Conservation (phyloP, 2,797 vertebrate species). For the Rachycentron canadum region DNA sequence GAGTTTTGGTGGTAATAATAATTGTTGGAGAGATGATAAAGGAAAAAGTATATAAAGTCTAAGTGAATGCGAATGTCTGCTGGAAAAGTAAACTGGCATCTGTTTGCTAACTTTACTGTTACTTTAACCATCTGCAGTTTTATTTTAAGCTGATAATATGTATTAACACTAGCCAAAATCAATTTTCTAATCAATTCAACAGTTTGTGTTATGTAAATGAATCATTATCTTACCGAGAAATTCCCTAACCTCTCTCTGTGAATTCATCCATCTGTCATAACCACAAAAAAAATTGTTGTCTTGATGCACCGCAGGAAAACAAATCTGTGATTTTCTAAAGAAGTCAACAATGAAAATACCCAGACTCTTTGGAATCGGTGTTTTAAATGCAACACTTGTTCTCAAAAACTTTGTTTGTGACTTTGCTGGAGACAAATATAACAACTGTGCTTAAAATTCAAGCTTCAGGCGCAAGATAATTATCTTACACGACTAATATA, state of each 20-base stretch:
- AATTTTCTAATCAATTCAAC: background rate
- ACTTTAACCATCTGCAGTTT: background rate
- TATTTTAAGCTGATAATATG: background rate
- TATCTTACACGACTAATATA: slow-evolving; percentile 41
- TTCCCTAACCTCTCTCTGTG: background rate
- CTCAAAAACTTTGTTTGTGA: slow-evolving; percentile 47
- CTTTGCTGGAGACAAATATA: slow-evolving; percentile 39
- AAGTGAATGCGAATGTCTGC: background rate
- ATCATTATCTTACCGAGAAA: background rate
- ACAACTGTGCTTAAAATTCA: slow-evolving; percentile 57
- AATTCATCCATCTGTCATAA: slow-evolving; percentile 10
- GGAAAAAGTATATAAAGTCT: background rate
- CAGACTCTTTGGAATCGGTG: slow-evolving; percentile 21
- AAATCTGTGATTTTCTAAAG: background rate
- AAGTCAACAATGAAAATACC: slow-evolving; percentile 9
- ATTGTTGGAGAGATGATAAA: background rate
- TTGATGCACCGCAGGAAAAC: slow-evolving; percentile 14
- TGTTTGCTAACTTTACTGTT: background rate
- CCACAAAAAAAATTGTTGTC: background rate
- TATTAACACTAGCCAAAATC: background rate
- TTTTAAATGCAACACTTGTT: slow-evolving; percentile 46
- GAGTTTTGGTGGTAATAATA: too few species aligned
- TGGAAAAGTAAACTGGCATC: background rate
- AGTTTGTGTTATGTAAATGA: background rate
- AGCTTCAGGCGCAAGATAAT: slow-evolving; percentile 53